These are phyloP conservation scores for Rana temporaria DNA, from an alignment of 2,113 vertebrate genomes.

Conservation along the genomic window DNA sequence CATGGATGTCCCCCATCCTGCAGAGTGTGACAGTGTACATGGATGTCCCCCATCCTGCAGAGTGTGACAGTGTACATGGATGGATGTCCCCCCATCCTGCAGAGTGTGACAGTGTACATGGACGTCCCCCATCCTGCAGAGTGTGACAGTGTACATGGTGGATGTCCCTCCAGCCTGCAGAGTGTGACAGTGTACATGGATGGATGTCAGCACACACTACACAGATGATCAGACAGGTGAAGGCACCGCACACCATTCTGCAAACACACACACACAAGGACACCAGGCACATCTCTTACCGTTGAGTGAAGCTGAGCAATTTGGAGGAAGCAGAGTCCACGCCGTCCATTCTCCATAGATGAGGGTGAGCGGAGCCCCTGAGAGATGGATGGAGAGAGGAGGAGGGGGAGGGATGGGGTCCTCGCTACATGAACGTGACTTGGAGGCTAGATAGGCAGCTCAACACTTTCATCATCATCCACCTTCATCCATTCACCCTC, in stretches of 20 bases:
- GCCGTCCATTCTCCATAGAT: conserved; percentile 70
- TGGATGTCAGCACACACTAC: no score
- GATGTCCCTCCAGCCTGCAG: no score
- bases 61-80: no score
- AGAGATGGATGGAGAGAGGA: conserved; percentile 15
- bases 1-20: no score
- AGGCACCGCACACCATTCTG: background rate
- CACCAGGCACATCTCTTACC: conserved; percentile 63
- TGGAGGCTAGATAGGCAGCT: conserved; percentile 17
- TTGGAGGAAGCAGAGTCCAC: conserved; percentile 74
- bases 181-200: no score
- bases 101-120: no score
- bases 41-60: no score
- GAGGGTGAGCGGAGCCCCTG: conserved; percentile 31
- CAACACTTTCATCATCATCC: conserved; percentile 26
- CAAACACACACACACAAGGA: background rate
- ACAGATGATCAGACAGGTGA: no score
- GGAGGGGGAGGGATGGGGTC: background rate
- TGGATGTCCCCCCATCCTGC: no score
- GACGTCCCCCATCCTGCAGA: no score
- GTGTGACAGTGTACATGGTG: no score
- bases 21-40: no score
- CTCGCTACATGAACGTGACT: conserved; percentile 39
- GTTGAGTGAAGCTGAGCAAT: conserved; percentile 80
- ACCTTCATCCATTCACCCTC: background rate